A percentile compares a stretch with the other conserved stretches of the same genome.
Evolutionary conservation across 35 echinoderm and acorn worm genomes (phyloP).

Genomic region (Lytechinus variegatus): DNA sequence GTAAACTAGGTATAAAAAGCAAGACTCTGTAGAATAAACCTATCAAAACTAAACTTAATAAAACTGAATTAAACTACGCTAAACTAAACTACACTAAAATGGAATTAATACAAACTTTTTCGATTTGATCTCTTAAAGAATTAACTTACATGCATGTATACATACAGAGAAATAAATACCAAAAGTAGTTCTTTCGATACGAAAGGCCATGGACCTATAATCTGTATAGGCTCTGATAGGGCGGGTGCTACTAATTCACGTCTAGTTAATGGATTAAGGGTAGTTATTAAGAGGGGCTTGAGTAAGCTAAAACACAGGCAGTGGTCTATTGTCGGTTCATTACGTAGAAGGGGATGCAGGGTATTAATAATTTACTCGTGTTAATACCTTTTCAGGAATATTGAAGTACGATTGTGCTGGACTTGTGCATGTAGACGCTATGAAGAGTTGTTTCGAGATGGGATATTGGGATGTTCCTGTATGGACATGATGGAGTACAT

Average conservation of each 20-base stretch:
- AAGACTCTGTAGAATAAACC: no score
- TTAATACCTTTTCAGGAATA: neutral
- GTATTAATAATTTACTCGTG: neutral
- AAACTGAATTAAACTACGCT: no score
- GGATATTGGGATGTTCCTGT: neutral
- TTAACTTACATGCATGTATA: no score
- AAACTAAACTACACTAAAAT: no score
- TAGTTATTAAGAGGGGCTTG: neutral
- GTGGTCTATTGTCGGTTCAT: neutral
- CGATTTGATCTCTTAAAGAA: no score
- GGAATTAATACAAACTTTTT: no score
- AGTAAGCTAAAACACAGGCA: neutral
- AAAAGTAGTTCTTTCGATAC: no score
- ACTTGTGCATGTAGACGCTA: neutral
- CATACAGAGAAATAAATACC: no score
- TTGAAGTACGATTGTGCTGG: neutral
- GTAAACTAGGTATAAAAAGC: no score
- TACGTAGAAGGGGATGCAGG: neutral
- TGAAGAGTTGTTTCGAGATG: neutral
- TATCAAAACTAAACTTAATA: no score
- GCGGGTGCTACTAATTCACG: neutral
- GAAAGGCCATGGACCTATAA: neutral
- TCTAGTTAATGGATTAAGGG: constrained; percentile 19
- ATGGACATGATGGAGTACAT: neutral
- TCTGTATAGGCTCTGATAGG: neutral